Base-by-base conservation (phyloP, 2,113 vertebrate genomes). In the Terrapene triunguis region DNA sequence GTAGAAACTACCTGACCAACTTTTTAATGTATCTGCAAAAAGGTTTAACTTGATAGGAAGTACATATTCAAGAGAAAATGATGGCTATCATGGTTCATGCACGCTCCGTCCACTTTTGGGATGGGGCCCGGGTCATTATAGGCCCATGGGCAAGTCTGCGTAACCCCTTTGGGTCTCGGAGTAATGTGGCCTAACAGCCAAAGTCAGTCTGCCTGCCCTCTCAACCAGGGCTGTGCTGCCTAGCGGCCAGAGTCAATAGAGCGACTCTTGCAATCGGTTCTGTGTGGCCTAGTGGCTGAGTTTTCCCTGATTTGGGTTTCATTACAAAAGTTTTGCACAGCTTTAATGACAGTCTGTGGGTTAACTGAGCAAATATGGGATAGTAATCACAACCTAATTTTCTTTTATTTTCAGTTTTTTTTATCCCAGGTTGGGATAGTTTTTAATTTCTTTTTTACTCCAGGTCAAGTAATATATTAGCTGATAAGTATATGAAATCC, bases 371-470 rank as follows among this genome's bases (percentile, higher is more conserved):
- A 94, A 78, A 84, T 86, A 44, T 62, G 51, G 90, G 53, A 35
- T 79, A 89, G 92, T 89, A 85, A 81, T 53, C 57, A 7, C 84
- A 87, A 32, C 32, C 55, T 11, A 13, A 22, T 92, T 88, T 89
- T 84, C 25, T 79, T 83, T 42, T 82, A 1, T 48, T 84, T 54
- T 80, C 54, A 72, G 78, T 10, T 21, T 1, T 9, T 9, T 90
- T 96, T 97, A 84, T 88, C 79, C 93, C 84, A 85, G 91, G 85
- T 82, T 82, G 89, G 88, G 85, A 48, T 86, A 89, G 92, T 65
- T 80, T 91, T 38, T 0, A 22, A 88, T 55, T 74, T 88, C 74
- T 80, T 24, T 35, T 53, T 79, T 80, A 80, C 69, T 84, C 72
- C 13, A 44, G 59, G 27, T 90, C 59, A 76, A 53, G 21, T 85